A percentile compares a stretch with the other conserved stretches of the same genome.
Evolutionary conservation across 2,888 invertebrate genomes (phyloP).

Genomic region (Orthosia cruda): DNA sequence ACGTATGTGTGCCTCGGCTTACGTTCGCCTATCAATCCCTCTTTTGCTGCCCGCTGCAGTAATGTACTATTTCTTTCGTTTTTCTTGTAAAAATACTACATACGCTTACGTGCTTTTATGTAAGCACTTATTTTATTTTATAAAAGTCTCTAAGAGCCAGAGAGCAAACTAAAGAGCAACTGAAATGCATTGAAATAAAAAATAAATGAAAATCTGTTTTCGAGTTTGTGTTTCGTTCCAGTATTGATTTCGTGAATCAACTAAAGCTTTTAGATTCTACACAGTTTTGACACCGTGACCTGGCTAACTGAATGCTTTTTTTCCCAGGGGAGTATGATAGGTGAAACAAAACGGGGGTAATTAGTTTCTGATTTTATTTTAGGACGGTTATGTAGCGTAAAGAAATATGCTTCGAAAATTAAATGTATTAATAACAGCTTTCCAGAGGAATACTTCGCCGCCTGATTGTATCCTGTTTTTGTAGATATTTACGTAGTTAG

Average conservation of each 20-base stretch:
- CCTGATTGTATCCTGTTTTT: too few relatives aligned
- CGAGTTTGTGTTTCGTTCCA: neutral
- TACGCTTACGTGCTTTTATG: neutral
- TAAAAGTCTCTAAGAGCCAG: neutral
- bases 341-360: neutral
- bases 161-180: neutral
- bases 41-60: too few relatives aligned
- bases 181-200: neutral
- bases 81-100: too few relatives aligned
- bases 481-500: too few relatives aligned
- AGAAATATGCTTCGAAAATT: neutral
- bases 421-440: neutral
- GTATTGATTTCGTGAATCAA: conserved; percentile 31
- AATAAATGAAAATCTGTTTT: conserved; percentile 30
- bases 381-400: neutral
- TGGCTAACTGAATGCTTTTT: conserved; percentile 3
- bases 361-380: conserved; percentile 1
- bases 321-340: neutral
- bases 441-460: too few relatives aligned
- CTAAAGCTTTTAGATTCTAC: conserved; percentile 35
- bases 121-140: neutral
- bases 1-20: too few relatives aligned
- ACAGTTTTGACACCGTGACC: conserved; percentile 33
- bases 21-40: too few relatives aligned
- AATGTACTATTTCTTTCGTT: too few relatives aligned